Base-by-base conservation (phyloP, 2,113 vertebrate genomes). In the Sylvietta virens region DNA sequence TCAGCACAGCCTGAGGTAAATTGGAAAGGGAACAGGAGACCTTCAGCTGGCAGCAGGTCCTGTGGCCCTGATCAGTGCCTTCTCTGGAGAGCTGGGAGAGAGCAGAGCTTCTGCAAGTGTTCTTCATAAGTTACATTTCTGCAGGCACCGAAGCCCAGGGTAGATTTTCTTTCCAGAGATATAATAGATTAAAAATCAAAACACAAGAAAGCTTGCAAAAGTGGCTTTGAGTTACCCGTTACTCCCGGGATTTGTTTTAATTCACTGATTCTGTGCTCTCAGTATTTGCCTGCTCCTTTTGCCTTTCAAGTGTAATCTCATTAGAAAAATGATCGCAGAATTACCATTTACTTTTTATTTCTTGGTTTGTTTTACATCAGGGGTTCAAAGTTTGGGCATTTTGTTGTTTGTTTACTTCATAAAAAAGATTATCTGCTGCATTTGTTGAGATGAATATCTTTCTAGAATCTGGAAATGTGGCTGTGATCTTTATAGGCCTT, bases 181-280 rank as follows among this genome's bases (percentile, higher is more conserved):
- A 20, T 20, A 86, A 50, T 50, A 80, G 37, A 77, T 50, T 89
- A 92, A 92, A 78, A 79, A 76, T 60, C 56, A 61, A 78, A 85
- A 83, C 35, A 78, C 40, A 67, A 9, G 54, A 64, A 91, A 79
- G 8, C 60, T 53, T 84, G 28, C 15, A 42, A 39, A 89, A 84
- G 57, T 35, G 31, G 13, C 61, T 23, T 3, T 35, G 24, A 81
- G 28, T 72, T 80, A 69, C n/a, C 11, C 1, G 0, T 73, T 90
- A 15, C 45, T 79, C 40, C 37, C 57, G 51, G 22, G 64, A 23
- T 12, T 80, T 71, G 15, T 42, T 91, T 82, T 48, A 87, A 56
- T 73, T 93, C 71, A 54, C n/a, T 70, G 39, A 62, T 90, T 28
- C 33, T 22, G 15, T 60, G 24, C 37, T 80, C 18, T 76, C n/a